A percentile compares a stretch with the other conserved stretches of the same genome.
Evolutionary conservation across 2,113 vertebrate genomes (phyloP).

Genomic region (Chrysochloris asiatica): DNA sequence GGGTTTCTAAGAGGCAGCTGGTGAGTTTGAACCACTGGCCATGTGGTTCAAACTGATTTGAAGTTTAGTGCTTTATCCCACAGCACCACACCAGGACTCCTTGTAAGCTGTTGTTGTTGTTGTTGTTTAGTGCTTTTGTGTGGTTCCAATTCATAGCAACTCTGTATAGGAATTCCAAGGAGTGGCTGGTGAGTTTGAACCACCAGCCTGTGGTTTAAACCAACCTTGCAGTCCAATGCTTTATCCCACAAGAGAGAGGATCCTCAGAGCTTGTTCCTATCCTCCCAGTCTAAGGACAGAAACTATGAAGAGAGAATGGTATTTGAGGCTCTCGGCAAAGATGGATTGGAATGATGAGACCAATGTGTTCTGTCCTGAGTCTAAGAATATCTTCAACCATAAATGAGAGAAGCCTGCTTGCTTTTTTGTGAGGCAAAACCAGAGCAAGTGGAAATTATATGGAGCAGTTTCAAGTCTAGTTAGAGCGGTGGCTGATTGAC

Average conservation of each 20-base stretch:
- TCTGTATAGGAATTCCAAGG: no score
- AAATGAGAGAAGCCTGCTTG: not conserved
- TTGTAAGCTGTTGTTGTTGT: no score
- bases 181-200: no score
- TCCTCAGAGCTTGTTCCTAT: not conserved
- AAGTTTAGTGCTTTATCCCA: no score
- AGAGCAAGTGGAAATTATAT: not conserved
- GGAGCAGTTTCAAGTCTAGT: not conserved
- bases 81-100: no score
- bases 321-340: not conserved
- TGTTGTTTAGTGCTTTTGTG: no score
- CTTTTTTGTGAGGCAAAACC: not conserved
- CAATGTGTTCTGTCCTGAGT: not conserved
- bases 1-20: no score
- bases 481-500: not conserved
- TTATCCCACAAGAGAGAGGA: not conserved
- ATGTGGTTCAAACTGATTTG: no score
- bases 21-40: no score
- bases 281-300: constrained; percentile 5
- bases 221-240: no score
- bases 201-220: no score
- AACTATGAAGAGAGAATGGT: not conserved
- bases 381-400: not conserved
- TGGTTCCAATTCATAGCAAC: no score
- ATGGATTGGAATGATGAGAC: not conserved